Evolutionary conservation across 2,888 invertebrate genomes (phyloP), one percentile per base, ranked within the genome.

Genomic region (Plutella xylostella): DNA sequence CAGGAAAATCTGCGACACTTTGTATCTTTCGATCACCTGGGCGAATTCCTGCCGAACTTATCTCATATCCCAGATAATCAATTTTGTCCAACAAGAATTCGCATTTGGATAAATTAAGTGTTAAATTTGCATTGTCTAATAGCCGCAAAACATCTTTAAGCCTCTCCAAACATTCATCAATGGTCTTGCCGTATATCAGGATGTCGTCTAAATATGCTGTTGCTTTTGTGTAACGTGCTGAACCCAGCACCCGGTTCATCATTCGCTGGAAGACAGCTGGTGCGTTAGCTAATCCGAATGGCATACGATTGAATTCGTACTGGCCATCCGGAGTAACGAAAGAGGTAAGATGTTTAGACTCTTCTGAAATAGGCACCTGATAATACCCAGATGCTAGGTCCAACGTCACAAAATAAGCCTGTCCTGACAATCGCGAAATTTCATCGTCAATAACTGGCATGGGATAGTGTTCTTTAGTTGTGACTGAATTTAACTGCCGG

Each of bases 231-330:
- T 12, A 39, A n/a, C 39, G 39, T 7, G 21, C 22, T n/a, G 39
- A 39, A 4, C 39, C 39, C 14, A 39, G 18, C 3, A 39, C 7
- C 14, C 4, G 4, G 22, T 39, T 39, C 20, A 39, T 39, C 39
- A 20, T 50, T 22, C 56, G 49, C 38, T 65, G 61, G 45, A 63
- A 68, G 1, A 56, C 54, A 4, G 55, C 50, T 12, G 63, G 62
- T 0, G 69, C 60, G 42, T 66, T 67, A 1, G 51, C 43, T 4
- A 68, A 51, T 6, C 63, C 65, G 43, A 67, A 72, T 2, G 63
- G 60, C 59, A 67, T 60, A 1, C 54, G 43, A 12, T 56, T 51
- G 42, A 55, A 64, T 48, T 69, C 60, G 40, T 47, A 67, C 9
- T 43, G 43, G 4, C 34, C 43, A 15, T 43, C 43, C 11, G 35